These are phyloP conservation scores for Metallyticus violacea DNA, from an alignment of 2,888 invertebrate genomes.

Conservation along the genomic window DNA sequence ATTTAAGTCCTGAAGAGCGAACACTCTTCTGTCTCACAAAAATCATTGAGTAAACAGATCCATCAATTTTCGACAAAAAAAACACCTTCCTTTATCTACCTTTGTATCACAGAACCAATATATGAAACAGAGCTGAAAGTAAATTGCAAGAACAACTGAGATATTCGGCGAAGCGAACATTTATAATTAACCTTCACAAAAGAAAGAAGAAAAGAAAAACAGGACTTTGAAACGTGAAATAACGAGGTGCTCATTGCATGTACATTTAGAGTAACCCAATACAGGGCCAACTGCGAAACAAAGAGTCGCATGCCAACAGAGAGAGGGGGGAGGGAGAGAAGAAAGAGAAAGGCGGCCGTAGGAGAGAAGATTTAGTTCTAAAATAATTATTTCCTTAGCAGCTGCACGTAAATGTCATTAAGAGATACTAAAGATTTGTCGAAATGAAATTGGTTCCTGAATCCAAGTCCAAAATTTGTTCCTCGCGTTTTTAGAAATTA, in stretches of 20 bases:
- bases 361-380: background rate
- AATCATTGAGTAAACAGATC: background rate
- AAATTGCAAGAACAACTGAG: background rate
- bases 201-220: background rate
- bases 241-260: background rate
- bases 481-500: no score
- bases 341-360: background rate
- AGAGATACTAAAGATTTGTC: background rate
- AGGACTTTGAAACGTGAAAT: background rate
- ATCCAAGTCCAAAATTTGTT: background rate
- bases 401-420: no score
- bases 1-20: no score
- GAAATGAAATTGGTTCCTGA: background rate
- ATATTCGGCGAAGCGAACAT: background rate
- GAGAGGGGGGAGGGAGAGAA: background rate
- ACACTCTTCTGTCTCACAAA: no score
- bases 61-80: background rate
- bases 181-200: background rate
- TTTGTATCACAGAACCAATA: no score
- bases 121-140: background rate
- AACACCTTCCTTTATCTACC: no score
- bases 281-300: background rate
- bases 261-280: background rate
- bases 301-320: background rate
- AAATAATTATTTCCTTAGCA: background rate